Evolutionary conservation across 2,797 vertebrate genomes (phyloP).

Genomic region (Phrynocephalus vlangalii): DNA sequence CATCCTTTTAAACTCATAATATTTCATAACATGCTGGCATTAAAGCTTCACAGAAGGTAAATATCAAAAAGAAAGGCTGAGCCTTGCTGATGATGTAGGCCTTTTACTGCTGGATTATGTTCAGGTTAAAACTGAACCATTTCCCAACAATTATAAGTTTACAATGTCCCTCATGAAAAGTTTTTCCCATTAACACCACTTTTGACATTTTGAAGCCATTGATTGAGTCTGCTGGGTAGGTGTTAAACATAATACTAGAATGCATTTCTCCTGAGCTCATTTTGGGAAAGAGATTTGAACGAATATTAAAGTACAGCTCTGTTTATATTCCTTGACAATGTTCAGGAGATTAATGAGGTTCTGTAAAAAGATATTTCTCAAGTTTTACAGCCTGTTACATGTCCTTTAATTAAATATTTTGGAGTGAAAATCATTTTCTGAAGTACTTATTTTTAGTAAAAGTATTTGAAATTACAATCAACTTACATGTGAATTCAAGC

Average conservation of each 20-base stretch:
- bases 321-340: not conserved
- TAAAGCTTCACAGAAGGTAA: constrained; percentile 43
- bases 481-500: not conserved
- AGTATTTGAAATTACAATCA: not conserved
- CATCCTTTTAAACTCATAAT: constrained; percentile 42
- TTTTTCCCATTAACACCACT: constrained; percentile 23
- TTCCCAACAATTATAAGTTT: constrained; percentile 53
- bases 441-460: not conserved
- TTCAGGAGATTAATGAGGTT: constrained; percentile 34
- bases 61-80: constrained; percentile 42
- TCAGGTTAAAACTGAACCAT: constrained; percentile 25
- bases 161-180: constrained; percentile 33
- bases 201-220: constrained; percentile 13
- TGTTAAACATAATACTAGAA: constrained; percentile 35
- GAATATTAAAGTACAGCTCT: not conserved
- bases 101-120: constrained; percentile 9
- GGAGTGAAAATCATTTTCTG: constrained; percentile 1
- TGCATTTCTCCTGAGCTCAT: constrained; percentile 31
- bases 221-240: constrained; percentile 24
- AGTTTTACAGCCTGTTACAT: constrained; percentile 11
- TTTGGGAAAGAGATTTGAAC: constrained; percentile 12
- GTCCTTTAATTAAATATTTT: constrained; percentile 15
- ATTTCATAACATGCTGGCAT: constrained; percentile 22
- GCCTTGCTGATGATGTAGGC: constrained; percentile 11
- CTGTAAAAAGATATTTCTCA: constrained; percentile 5